A percentile compares a stretch with the other conserved stretches of the same genome.
Conservation (phyloP, 2,113 vertebrate genomes). For the Guaruba guarouba region DNA sequence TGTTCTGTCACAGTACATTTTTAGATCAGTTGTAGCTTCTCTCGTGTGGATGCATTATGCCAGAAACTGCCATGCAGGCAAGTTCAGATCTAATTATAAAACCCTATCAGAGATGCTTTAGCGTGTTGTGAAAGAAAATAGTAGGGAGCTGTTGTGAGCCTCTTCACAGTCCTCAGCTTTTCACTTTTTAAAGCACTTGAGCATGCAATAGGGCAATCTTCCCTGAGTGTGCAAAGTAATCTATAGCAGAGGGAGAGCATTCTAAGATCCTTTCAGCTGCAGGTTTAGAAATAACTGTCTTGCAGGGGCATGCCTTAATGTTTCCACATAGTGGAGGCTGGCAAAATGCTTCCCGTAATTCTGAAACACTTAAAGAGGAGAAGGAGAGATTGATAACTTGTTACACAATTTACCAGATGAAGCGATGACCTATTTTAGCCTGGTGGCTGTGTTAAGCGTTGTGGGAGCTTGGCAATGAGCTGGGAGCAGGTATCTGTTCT, state of each 20-base stretch:
- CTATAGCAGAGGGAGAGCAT: neutral
- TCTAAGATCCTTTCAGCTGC: neutral
- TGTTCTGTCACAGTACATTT: neutral
- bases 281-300: slow-evolving; percentile 43
- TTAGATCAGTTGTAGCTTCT: neutral
- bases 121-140: neutral
- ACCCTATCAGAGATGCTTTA: neutral
- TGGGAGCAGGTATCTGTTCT: neutral
- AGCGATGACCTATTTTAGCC: slow-evolving; percentile 14
- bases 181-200: neutral
- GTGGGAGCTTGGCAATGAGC: neutral
- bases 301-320: slow-evolving; percentile 39
- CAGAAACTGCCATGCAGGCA: neutral
- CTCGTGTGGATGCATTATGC: neutral
- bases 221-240: neutral
- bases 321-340: slow-evolving; percentile 24
- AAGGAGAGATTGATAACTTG: slow-evolving; percentile 3
- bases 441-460: neutral
- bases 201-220: neutral
- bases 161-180: neutral
- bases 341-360: slow-evolving; percentile 38
- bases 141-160: neutral
- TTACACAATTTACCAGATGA: slow-evolving; percentile 34
- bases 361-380: slow-evolving; percentile 10
- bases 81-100: slow-evolving; percentile 18